Base-by-base conservation (phyloP, 2,888 invertebrate genomes). In the Halictus ligatus region DNA sequence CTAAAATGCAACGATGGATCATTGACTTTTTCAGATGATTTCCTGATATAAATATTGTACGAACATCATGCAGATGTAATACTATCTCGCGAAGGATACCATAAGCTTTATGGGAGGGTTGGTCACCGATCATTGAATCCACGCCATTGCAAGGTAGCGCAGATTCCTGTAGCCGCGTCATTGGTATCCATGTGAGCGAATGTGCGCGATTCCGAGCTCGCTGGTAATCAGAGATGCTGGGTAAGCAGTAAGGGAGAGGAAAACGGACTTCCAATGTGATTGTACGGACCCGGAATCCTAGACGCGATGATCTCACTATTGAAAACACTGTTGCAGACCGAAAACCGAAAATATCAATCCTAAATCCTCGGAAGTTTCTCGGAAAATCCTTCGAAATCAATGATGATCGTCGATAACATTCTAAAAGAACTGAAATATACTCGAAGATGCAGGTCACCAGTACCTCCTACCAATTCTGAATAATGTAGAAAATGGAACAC, bases 141-240 rank as follows among this genome's bases (percentile, higher is more conserved):
- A 81, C 89, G 86, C 85, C 89, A 85, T 54, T 90, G 86, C 78
- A 50, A 3, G 43, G 25, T 64, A 64, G 25, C 25, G 25, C 29
- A 64, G 73, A 43, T 76, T 67, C 82, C 58, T 54, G 78, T 75
- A 75, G 80, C 79, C 75, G 80, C 82, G 85, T 80, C 88, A 83
- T 81, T 77, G 80, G 81, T 82, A 86, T 84, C 83, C 82, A 69
- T 78, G 84, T 71, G 80, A 89, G 83, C 83, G 83, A 87, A 81
- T 78, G 81, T 58, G 79, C 82, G 80, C 74, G 87, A 85, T 88
- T 87, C 87, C 84, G 67, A 76, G 87, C 88, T 80, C 74, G 85
- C 81, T 81, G 83, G 88, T 90, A 91, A 91, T 91, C 90, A 90
- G 91, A 91, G 91, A 89, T 87, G 86, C 84, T 80, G 80, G 84